Evolutionary conservation across 2,888 invertebrate species (phyloP).

Genomic region (Alloplasta piceator): DNA sequence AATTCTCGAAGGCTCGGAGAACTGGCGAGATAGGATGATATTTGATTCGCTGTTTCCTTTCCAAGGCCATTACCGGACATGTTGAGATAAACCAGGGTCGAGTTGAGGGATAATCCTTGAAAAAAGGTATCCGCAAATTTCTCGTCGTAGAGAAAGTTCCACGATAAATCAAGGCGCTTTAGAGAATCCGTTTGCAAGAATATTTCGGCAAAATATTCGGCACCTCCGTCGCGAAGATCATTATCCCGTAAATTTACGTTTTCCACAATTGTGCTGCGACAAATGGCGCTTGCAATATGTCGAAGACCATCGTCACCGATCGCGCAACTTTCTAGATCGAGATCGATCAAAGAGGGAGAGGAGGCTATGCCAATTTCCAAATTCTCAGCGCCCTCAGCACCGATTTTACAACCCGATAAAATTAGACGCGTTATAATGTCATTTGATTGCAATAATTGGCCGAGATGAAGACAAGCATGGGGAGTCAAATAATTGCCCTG

Average conservation of each 20-base stretch:
- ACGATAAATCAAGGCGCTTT: conserved; percentile 84
- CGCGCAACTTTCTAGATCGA: conserved; percentile 83
- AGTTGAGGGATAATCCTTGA: conserved; percentile 78
- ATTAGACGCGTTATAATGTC: conserved; percentile 78
- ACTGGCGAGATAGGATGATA: conserved; percentile 68
- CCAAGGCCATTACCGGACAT: conserved; percentile 84
- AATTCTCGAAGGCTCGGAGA: conserved; percentile 69
- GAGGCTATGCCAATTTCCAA: conserved; percentile 79
- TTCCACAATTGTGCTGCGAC: conserved; percentile 77
- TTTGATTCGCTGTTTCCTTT: conserved; percentile 69
- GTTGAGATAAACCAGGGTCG: conserved; percentile 79
- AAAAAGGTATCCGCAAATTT: conserved; percentile 81
- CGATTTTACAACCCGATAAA: conserved; percentile 83
- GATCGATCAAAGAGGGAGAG: conserved; percentile 76
- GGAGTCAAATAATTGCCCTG: conserved; percentile 83
- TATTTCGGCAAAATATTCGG: conserved; percentile 80
- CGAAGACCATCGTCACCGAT: conserved; percentile 83
- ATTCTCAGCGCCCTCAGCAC: conserved; percentile 79
- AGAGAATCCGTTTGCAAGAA: conserved; percentile 82
- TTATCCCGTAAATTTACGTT: conserved; percentile 84
- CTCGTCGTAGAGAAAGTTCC: conserved; percentile 84
- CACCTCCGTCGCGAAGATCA: conserved; percentile 83
- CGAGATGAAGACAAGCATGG: conserved; percentile 80
- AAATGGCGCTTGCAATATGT: conserved; percentile 77
- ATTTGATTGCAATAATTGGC: conserved; percentile 81